Conservation (phyloP, 2,888 invertebrate genomes). For the Melieria crassipennis region DNA sequence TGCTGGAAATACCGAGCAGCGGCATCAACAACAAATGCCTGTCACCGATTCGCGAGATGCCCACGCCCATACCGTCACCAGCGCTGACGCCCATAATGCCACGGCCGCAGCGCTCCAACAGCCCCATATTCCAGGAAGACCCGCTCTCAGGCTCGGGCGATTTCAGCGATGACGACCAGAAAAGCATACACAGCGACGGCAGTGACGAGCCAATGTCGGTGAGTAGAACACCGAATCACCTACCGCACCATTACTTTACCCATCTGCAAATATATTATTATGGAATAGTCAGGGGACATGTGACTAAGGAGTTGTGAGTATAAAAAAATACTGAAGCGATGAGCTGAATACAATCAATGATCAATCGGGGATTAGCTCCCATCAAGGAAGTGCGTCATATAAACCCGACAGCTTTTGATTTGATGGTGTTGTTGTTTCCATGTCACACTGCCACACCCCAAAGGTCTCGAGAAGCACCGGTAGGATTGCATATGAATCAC, state of each 20-base stretch:
- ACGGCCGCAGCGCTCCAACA: constrained; percentile 58
- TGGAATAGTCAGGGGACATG: too few relatives aligned
- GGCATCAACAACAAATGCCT: constrained; percentile 79
- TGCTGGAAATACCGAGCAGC: constrained; percentile 78
- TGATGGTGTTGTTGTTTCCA: too few relatives aligned
- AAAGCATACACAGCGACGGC: constrained; percentile 42
- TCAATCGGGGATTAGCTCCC: too few relatives aligned
- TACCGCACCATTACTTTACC: constrained; percentile 16
- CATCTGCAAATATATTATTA: neutral
- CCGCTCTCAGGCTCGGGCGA: constrained; percentile 60
- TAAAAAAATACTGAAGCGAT: too few relatives aligned
- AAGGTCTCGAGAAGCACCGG: too few relatives aligned
- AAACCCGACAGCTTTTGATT: too few relatives aligned
- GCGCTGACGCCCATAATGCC: constrained; percentile 75
- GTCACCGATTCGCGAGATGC: constrained; percentile 81
- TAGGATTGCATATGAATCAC: too few relatives aligned
- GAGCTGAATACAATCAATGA: too few relatives aligned
- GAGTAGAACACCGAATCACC: constrained; percentile 37
- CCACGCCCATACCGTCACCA: constrained; percentile 78
- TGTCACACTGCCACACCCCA: too few relatives aligned
- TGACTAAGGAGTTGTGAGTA: too few relatives aligned
- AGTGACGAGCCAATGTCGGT: constrained; percentile 53
- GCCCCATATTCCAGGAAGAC: constrained; percentile 55
- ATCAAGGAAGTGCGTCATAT: too few relatives aligned
- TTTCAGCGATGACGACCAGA: constrained; percentile 67